phyloP scores from a whole-genome alignment of 92 coral and sea anemone genomes.

The Montipora capitata region DNA sequence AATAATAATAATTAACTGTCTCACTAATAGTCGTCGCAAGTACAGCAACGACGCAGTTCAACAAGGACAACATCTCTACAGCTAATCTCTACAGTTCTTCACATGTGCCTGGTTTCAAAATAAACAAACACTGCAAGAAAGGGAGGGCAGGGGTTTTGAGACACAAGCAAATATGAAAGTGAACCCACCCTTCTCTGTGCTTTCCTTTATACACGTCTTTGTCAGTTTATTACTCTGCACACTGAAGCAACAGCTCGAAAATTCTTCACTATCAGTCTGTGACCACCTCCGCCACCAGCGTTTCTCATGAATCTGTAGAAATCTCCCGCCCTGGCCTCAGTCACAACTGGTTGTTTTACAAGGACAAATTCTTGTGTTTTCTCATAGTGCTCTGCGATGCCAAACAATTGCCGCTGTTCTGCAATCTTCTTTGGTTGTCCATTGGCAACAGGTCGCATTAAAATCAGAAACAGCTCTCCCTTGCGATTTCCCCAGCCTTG shows the following conservation, averaged over 20 bases:
- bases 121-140: too few species aligned
- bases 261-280: slow-evolving; percentile 44
- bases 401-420: slow-evolving; percentile 54
- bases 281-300: slow-evolving; percentile 90
- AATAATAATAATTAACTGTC: too few species aligned
- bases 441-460: slow-evolving; percentile 56
- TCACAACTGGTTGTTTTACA: slow-evolving; percentile 41
- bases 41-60: too few species aligned
- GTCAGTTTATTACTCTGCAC: not conserved
- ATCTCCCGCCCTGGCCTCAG: slow-evolving; percentile 62
- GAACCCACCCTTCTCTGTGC: too few species aligned
- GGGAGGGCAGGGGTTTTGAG: too few species aligned
- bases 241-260: slow-evolving; percentile 48
- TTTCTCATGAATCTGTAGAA: slow-evolving; percentile 77
- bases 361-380: slow-evolving; percentile 11
- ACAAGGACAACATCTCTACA: too few species aligned
- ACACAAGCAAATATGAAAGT: too few species aligned
- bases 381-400: slow-evolving; percentile 76
- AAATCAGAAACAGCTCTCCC: slow-evolving; percentile 63
- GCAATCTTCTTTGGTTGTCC: slow-evolving; percentile 19
- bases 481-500: slow-evolving; percentile 81
- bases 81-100: too few species aligned
- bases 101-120: too few species aligned
- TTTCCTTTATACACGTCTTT: too few species aligned
- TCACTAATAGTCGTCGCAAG: too few species aligned